Conservation (phyloP, 2,797 vertebrate genomes). For the Sebastes glaucus region DNA sequence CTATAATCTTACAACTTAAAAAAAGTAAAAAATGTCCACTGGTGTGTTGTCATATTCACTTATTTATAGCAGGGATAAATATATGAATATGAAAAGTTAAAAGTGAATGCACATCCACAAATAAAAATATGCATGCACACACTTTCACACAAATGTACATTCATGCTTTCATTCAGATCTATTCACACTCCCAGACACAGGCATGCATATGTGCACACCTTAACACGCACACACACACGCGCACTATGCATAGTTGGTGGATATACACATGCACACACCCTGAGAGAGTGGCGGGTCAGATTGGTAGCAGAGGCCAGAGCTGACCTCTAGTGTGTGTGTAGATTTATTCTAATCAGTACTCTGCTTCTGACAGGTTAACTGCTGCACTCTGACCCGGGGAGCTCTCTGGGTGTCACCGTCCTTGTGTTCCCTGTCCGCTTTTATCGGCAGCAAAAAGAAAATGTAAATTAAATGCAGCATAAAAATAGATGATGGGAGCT, state of each 20-base stretch:
- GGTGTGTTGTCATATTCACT: neutral
- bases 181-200: neutral
- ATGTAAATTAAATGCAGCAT: conserved; percentile 88
- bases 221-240: neutral
- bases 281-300: conserved; percentile 75
- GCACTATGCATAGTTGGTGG: neutral
- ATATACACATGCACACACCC: conserved; percentile 33
- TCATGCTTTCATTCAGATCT: conserved; percentile 32
- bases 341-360: conserved; percentile 90
- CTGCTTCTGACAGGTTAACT: conserved; percentile 87
- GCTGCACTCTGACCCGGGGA: conserved; percentile 80
- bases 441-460: conserved; percentile 83
- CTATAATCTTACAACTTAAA: neutral
- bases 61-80: neutral
- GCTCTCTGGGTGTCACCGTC: conserved; percentile 83
- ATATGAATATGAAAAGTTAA: neutral
- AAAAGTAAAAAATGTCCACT: neutral
- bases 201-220: neutral
- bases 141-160: neutral
- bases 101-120: neutral
- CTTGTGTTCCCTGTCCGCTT: conserved; percentile 86
- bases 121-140: neutral
- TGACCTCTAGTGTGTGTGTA: conserved; percentile 85
- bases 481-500: conserved; percentile 88
- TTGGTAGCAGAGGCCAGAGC: conserved; percentile 73